phyloP scores from a whole-genome alignment of 2,797 vertebrate species.

The Leucoraja ocellata region DNA sequence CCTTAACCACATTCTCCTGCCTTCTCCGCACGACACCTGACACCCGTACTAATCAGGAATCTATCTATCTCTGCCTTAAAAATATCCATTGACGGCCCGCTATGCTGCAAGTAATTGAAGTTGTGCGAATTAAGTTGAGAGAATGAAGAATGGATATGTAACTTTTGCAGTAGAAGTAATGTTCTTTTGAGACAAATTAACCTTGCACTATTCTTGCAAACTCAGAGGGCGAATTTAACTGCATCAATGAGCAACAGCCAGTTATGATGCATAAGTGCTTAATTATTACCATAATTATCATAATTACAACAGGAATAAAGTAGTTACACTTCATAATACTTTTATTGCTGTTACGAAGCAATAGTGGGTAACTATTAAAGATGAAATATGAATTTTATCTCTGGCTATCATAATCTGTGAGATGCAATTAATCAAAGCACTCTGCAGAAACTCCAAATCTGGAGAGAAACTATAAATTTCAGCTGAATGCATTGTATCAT shows the following conservation, averaged over 20 bases:
- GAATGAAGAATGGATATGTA: background rate
- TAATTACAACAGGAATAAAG: constrained; percentile 26
- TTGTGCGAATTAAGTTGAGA: background rate
- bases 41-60: too few species aligned
- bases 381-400: constrained; percentile 20
- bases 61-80: too few species aligned
- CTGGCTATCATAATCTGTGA: constrained; percentile 13
- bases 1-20: too few species aligned
- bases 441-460: background rate
- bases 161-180: background rate
- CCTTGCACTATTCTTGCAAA: constrained; percentile 16
- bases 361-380: background rate
- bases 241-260: constrained; percentile 20
- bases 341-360: constrained; percentile 31
- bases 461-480: background rate
- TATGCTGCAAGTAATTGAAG: background rate
- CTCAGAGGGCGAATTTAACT: constrained; percentile 31
- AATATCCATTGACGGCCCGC: too few species aligned
- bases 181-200: background rate
- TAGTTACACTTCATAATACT: constrained; percentile 31
- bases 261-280: constrained; percentile 27
- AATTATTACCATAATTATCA: constrained; percentile 27
- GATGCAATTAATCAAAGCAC: constrained; percentile 2
- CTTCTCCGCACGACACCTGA: too few species aligned
- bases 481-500: background rate